Conservation (phyloP, 2,797 vertebrate species). For the Myotis daubentonii region DNA sequence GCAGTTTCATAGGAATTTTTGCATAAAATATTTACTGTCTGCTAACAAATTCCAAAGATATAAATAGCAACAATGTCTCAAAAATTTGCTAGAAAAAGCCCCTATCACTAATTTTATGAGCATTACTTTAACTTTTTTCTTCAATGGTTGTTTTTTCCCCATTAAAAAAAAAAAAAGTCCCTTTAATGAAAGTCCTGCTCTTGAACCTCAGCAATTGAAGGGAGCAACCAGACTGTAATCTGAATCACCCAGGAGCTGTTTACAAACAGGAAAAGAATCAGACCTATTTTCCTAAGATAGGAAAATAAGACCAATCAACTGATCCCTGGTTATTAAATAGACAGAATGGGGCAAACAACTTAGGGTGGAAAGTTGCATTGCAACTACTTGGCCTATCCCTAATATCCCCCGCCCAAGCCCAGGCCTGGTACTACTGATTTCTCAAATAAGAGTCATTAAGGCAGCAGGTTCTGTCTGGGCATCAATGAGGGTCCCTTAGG, state of each 20-base stretch:
- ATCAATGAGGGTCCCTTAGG: neutral
- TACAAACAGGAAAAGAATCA: neutral
- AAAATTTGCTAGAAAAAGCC: neutral
- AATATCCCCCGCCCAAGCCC: neutral
- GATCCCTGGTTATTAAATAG: constrained; percentile 12
- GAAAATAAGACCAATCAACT: neutral
- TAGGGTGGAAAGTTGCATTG: constrained; percentile 10
- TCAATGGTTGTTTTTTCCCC: neutral
- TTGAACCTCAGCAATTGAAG: neutral
- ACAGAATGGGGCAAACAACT: neutral
- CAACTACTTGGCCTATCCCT: neutral
- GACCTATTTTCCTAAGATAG: constrained; percentile 46
- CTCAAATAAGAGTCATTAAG: constrained; percentile 11
- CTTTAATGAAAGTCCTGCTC: neutral
- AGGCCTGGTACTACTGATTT: neutral
- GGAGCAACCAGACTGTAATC: neutral
- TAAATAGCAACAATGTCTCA: neutral
- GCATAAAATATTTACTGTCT: neutral
- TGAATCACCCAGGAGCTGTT: neutral
- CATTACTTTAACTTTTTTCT: neutral
- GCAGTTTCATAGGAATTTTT: neutral
- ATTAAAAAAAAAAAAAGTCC: neutral
- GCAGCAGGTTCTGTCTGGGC: neutral
- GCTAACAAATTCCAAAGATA: constrained; percentile 26
- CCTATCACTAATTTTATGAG: neutral